Conservation (phyloP, 2,797 vertebrate species). For the Eulemur albifrons region DNA sequence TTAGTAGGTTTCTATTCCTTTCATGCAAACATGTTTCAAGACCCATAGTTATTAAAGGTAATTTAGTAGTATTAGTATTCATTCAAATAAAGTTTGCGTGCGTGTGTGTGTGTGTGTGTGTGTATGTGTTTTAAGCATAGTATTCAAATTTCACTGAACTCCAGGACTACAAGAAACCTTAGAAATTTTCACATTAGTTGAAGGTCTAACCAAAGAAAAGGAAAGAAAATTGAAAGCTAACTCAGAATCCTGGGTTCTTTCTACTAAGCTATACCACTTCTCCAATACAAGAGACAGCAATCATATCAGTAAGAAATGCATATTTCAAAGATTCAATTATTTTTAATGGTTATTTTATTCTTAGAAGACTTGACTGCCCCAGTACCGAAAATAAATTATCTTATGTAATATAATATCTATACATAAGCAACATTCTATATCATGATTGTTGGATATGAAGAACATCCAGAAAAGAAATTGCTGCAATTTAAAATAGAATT, state of each 20-base stretch:
- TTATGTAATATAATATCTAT: conserved; percentile 33
- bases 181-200: conserved; percentile 5
- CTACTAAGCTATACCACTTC: background rate
- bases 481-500: conserved; percentile 61
- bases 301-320: conserved; percentile 31
- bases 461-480: conserved; percentile 44
- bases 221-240: conserved; percentile 27
- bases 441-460: conserved; percentile 54
- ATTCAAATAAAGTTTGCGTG: background rate
- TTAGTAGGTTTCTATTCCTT: background rate
- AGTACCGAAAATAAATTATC: conserved; percentile 56
- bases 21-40: background rate
- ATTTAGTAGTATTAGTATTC: background rate
- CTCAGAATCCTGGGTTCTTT: conserved; percentile 43
- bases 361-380: conserved; percentile 13
- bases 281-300: background rate
- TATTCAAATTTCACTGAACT: conserved; percentile 21
- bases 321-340: conserved; percentile 63
- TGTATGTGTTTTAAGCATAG: background rate
- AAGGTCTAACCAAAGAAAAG: background rate
- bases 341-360: conserved; percentile 65
- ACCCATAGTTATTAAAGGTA: background rate
- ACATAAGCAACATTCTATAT: conserved; percentile 53
- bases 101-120: background rate
- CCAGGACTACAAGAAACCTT: background rate